Evolutionary conservation across 2,113 vertebrate genomes (phyloP).

Genomic region (Hystrix cristata): DNA sequence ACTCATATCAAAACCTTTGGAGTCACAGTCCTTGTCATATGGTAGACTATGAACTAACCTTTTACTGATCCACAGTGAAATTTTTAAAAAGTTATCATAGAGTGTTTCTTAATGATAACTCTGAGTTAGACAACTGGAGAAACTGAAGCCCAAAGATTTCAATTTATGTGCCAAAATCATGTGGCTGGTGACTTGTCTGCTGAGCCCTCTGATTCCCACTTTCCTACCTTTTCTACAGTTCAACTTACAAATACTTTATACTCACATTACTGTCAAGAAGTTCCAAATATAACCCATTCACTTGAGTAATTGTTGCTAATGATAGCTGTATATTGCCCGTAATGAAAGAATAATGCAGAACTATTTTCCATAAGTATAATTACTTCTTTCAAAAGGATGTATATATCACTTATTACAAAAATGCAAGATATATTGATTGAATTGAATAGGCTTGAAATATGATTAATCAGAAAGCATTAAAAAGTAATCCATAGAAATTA

Average conservation of each 20-base stretch:
- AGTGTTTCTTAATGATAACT: background rate
- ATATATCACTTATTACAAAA: constrained; percentile 34
- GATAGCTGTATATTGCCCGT: background rate
- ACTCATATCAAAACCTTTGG: background rate
- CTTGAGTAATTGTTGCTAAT: constrained; percentile 15
- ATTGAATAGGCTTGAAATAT: constrained; percentile 36
- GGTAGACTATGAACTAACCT: background rate
- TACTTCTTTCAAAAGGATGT: constrained; percentile 21
- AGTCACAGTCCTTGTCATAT: background rate
- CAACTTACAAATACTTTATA: background rate
- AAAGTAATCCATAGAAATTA: constrained; percentile 55
- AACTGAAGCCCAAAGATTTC: background rate
- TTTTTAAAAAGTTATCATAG: background rate
- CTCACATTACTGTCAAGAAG: background rate
- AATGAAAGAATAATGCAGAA: constrained; percentile 56
- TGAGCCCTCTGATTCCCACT: background rate
- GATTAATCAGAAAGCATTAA: constrained; percentile 31
- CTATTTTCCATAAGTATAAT: background rate
- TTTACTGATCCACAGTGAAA: background rate
- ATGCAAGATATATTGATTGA: constrained; percentile 10
- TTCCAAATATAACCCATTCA: background rate
- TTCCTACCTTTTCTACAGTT: background rate
- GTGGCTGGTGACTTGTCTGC: background rate
- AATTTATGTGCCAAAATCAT: background rate
- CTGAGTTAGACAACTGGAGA: background rate